Percentiles rank a stretch among this genome's conserved stretches.
Conservation (phyloP, 2,797 vertebrate species). For the Sebastes vulpes region DNA sequence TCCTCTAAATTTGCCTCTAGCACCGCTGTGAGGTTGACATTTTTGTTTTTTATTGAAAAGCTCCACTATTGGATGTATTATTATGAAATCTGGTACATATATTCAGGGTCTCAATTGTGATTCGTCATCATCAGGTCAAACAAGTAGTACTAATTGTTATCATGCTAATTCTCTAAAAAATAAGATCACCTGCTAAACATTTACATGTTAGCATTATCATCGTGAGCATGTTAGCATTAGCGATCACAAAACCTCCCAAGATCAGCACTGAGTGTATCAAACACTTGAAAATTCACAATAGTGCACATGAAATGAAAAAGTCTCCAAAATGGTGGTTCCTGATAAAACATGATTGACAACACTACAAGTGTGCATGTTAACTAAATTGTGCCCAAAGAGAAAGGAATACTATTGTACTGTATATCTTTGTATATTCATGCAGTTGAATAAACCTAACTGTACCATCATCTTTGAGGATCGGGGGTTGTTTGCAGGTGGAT, state of each 20-base stretch:
- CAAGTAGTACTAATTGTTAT: background rate
- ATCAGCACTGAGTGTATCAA: background rate
- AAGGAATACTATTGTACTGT: background rate
- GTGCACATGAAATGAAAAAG: background rate
- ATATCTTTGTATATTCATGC: background rate
- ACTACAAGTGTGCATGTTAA: background rate
- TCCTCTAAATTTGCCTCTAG: too few relatives aligned
- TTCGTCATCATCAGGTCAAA: background rate
- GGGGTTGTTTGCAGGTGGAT: background rate
- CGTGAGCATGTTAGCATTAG: background rate
- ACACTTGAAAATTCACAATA: background rate
- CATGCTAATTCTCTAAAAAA: background rate
- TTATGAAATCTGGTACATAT: background rate
- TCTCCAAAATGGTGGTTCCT: background rate
- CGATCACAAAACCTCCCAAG: background rate
- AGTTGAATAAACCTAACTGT: background rate
- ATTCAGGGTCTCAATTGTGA: background rate
- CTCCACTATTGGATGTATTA: background rate
- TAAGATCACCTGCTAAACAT: background rate
- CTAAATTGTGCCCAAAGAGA: background rate
- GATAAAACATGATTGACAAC: background rate
- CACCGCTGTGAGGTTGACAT: background rate
- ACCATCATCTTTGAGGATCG: too few relatives aligned
- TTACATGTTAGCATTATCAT: background rate
- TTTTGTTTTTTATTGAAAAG: background rate